phyloP scores from a whole-genome alignment of 2,888 invertebrate species.

The Monoplex corrugatus region DNA sequence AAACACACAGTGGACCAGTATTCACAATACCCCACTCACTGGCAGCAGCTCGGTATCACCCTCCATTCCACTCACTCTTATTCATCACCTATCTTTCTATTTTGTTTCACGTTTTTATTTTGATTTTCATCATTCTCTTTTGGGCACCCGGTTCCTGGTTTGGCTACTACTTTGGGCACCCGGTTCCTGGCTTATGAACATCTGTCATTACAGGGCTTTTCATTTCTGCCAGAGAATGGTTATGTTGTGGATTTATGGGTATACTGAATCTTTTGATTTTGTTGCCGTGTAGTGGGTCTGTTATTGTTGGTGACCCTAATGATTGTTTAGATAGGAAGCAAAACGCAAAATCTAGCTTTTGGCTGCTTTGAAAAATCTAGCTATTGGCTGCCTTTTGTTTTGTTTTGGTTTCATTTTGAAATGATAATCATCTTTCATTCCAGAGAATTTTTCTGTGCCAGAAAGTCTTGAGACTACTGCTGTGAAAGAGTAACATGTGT shows the following conservation, averaged over 20 bases:
- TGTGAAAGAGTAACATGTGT: no score
- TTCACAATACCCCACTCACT: conserved; percentile 56
- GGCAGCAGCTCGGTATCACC: conserved; percentile 38
- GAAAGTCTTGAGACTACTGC: no score
- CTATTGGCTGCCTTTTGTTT: background rate
- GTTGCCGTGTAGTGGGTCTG: background rate
- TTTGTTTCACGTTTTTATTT: conserved; percentile 1
- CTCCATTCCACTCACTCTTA: background rate
- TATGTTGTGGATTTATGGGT: background rate
- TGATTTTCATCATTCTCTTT: background rate
- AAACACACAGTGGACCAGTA: conserved; percentile 71
- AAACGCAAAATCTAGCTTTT: background rate
- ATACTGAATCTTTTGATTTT: background rate
- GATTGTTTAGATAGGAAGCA: background rate
- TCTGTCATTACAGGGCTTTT: background rate
- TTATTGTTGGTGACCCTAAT: background rate
- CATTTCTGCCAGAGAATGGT: background rate
- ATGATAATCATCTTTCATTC: no score
- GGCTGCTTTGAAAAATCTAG: background rate
- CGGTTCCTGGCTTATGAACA: background rate
- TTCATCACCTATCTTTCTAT: background rate
- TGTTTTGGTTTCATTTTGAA: no score
- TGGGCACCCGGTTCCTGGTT: background rate
- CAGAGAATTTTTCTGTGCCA: no score
- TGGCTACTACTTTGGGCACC: background rate